phyloP scores from a whole-genome alignment of 1,140 invertebrate species.

The Ostrea edulis region DNA sequence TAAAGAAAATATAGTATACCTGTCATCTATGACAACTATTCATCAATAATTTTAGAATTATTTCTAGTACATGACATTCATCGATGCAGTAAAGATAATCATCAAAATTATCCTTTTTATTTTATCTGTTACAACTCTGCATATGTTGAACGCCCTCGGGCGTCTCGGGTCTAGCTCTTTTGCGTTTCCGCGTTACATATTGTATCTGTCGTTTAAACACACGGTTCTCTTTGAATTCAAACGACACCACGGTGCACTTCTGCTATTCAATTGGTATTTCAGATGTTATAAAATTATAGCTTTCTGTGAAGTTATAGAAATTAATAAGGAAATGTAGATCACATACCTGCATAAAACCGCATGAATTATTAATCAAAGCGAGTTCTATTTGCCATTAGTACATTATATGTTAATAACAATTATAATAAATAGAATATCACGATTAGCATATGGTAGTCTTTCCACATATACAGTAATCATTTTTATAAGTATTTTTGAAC shows the following conservation, averaged over 20 bases:
- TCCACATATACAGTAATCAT: neutral
- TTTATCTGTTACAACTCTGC: neutral
- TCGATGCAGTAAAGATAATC: neutral
- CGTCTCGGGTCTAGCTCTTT: neutral
- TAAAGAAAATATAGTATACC: no score
- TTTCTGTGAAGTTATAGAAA: neutral
- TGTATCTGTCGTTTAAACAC: neutral
- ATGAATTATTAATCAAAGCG: conserved; percentile 24
- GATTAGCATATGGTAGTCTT: neutral
- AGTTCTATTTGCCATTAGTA: neutral
- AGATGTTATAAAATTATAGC: neutral
- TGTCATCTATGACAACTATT: neutral
- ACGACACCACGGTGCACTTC: neutral
- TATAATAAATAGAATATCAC: neutral
- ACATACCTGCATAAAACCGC: conserved; percentile 14
- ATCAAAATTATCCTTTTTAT: neutral
- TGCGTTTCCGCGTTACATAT: neutral
- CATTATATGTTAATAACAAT: neutral
- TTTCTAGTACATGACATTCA: neutral
- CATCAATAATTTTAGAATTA: no score
- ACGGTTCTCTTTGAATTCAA: conserved; percentile 4
- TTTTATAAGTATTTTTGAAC: neutral
- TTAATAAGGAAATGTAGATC: conserved; percentile 36
- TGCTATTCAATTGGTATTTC: neutral
- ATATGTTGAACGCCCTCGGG: neutral